phyloP scores from a whole-genome alignment of 2,888 invertebrate genomes.

The Melipona beecheii region DNA sequence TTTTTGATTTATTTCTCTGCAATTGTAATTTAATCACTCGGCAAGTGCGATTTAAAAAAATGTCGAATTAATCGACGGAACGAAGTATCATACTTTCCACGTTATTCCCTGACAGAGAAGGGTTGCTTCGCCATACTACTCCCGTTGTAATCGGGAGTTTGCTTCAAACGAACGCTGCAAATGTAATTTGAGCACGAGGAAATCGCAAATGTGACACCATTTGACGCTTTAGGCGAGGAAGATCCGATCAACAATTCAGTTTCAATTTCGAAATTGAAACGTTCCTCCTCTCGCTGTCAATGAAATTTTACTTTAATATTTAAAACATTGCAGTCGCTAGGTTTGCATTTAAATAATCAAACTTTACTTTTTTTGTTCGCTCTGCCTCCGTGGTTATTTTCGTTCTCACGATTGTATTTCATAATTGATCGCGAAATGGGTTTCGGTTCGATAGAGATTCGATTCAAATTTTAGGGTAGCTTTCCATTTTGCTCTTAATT shows the following conservation, averaged over 20 bases:
- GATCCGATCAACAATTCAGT: neutral
- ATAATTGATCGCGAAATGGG: neutral
- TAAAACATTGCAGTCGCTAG: neutral
- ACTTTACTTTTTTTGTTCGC: too few relatives aligned
- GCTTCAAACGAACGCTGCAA: slow-evolving; percentile 2
- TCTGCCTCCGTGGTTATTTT: neutral
- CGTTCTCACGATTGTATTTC: neutral
- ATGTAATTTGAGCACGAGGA: neutral
- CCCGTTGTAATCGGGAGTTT: slow-evolving; percentile 28
- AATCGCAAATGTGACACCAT: slow-evolving; percentile 1
- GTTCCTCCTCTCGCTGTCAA: neutral
- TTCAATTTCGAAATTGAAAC: slow-evolving; percentile 1
- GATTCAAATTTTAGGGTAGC: neutral
- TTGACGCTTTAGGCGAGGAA: neutral
- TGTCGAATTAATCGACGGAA: neutral
- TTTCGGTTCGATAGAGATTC: neutral
- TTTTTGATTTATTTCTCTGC: too few relatives aligned
- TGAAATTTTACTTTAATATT: neutral
- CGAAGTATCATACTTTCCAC: neutral
- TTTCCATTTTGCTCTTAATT: neutral
- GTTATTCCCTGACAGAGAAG: neutral
- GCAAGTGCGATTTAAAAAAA: too few relatives aligned
- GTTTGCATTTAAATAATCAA: neutral
- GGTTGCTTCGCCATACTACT: neutral
- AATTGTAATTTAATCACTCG: too few relatives aligned